Conservation (phyloP, 2,888 invertebrate species). For the Tubulanus polymorphus region DNA sequence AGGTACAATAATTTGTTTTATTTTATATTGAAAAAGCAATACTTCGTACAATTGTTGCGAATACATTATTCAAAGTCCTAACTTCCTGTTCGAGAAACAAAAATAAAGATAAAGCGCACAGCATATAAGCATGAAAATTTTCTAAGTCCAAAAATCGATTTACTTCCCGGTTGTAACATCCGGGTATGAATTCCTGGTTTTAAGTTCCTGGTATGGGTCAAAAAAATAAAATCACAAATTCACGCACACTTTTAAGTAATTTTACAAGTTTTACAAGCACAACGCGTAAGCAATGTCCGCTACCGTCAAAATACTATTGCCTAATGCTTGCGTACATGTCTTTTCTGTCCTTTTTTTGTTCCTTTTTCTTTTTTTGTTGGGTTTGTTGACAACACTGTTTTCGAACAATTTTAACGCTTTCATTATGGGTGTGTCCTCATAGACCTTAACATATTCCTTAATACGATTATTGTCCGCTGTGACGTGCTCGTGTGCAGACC, state of each 20-base stretch:
- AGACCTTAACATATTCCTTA: not conserved
- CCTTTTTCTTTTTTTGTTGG: not conserved
- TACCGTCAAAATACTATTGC: not conserved
- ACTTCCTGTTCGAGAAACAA: not conserved
- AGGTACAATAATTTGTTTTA: slow-evolving; percentile 1
- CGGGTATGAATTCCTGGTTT: too few relatives aligned
- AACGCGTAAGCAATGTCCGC: not conserved
- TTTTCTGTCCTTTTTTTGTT: not conserved
- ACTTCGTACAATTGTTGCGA: slow-evolving; percentile 4
- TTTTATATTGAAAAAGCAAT: slow-evolving; percentile 3
- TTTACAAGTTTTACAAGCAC: not conserved
- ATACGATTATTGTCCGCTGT: not conserved
- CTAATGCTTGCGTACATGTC: too few relatives aligned
- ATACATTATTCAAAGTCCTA: not conserved
- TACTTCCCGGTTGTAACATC: too few relatives aligned
- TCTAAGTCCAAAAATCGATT: not conserved
- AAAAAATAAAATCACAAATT: too few relatives aligned
- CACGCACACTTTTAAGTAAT: too few relatives aligned
- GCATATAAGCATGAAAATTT: not conserved
- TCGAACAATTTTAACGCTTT: slow-evolving; percentile 1
- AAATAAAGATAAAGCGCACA: too few relatives aligned
- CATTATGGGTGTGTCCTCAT: not conserved
- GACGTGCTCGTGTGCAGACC: not conserved
- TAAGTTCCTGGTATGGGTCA: too few relatives aligned
- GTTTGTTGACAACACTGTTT: not conserved